phyloP scores from a whole-genome alignment of 2,888 invertebrate species.

The Hemistola chrysoprasaria region DNA sequence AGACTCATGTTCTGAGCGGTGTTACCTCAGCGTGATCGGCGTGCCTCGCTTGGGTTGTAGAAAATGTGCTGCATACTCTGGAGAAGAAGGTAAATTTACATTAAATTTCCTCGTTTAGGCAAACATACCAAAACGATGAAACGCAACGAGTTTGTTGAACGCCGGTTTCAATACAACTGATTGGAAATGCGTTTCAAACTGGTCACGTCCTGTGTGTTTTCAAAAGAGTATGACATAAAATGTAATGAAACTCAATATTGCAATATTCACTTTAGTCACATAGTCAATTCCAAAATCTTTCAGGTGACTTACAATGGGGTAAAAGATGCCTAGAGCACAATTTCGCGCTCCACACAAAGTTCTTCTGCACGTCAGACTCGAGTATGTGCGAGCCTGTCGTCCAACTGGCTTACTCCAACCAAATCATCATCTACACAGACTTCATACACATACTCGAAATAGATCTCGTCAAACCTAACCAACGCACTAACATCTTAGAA shows the following conservation, averaged over 20 bases:
- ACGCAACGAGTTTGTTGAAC: too few relatives aligned
- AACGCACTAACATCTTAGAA: constrained; percentile 50
- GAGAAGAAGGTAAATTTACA: constrained; percentile 61
- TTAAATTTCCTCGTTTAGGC: neutral
- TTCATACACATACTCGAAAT: constrained; percentile 90
- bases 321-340: constrained; percentile 93
- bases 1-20: constrained; percentile 73
- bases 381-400: constrained; percentile 88
- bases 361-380: constrained; percentile 93
- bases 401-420: constrained; percentile 86
- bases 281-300: neutral
- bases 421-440: constrained; percentile 92
- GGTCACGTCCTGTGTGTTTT: too few relatives aligned
- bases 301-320: constrained; percentile 59
- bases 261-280: too few relatives aligned
- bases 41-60: constrained; percentile 85
- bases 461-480: constrained; percentile 75
- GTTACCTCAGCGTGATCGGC: constrained; percentile 77
- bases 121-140: too few relatives aligned
- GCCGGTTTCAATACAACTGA: too few relatives aligned
- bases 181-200: too few relatives aligned
- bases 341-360: constrained; percentile 95
- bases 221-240: too few relatives aligned
- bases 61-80: constrained; percentile 81
- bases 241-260: too few relatives aligned